phyloP scores from a whole-genome alignment of 2,888 invertebrate species.

The Polymixis flavicincta region DNA sequence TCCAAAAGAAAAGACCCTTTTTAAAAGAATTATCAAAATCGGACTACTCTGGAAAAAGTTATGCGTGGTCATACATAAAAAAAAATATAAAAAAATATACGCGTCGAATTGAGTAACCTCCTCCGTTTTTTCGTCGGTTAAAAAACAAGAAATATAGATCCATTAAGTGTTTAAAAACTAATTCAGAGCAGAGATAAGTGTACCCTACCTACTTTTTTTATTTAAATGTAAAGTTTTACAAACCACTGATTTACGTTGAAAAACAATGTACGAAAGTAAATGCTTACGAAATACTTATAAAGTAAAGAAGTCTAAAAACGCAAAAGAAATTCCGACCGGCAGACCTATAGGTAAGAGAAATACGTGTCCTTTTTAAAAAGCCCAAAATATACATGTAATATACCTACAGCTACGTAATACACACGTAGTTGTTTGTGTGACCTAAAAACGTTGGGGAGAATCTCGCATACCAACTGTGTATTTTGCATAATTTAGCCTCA shows the following conservation, averaged over 20 bases:
- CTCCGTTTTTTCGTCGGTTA: no score
- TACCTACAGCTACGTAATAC: not conserved
- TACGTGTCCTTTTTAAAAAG: not conserved
- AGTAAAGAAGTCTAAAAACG: not conserved
- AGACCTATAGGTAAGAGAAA: not conserved
- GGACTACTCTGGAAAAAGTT: no score
- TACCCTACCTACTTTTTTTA: not conserved
- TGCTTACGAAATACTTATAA: not conserved
- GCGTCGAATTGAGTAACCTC: no score
- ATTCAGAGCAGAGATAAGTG: no score
- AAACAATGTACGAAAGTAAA: not conserved
- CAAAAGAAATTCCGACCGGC: not conserved
- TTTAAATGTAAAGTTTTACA: no score
- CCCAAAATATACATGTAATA: not conserved
- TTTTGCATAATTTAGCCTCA: slow-evolving; percentile 28
- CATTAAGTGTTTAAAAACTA: no score
- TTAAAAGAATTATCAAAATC: no score
- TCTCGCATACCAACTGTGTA: slow-evolving; percentile 5
- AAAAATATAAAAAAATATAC: no score
- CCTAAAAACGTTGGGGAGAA: slow-evolving; percentile 8
- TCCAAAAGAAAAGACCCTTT: no score
- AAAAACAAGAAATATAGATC: no score
- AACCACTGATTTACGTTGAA: not conserved
- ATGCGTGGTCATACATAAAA: no score
- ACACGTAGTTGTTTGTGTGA: slow-evolving; percentile 33